Evolutionary conservation across 2,797 vertebrate genomes (phyloP).

Genomic region (Erpetoichthys calabaricus): DNA sequence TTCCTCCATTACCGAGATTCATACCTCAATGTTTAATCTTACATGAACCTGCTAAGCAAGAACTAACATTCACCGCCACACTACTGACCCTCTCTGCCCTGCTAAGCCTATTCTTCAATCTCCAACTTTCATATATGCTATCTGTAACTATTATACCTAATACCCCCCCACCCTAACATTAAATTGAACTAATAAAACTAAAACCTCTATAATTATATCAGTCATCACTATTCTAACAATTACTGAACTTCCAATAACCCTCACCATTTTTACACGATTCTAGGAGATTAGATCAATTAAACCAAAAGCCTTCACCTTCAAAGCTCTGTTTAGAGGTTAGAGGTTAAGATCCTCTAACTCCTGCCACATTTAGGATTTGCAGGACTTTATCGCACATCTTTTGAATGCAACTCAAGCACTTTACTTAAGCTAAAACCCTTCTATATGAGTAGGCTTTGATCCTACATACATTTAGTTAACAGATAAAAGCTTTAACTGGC

Average conservation of each 20-base stretch:
- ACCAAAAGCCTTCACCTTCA: conserved; percentile 39
- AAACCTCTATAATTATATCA: accelerated
- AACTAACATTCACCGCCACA: accelerated
- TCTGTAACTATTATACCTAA: not conserved
- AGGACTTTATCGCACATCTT: conserved; percentile 30
- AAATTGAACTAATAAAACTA: accelerated
- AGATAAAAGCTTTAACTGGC: conserved; percentile 32
- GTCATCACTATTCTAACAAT: accelerated
- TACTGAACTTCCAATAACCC: accelerated
- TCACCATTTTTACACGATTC: accelerated
- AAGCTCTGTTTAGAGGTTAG: conserved; percentile 32
- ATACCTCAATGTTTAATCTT: conserved; percentile 30
- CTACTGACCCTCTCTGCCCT: accelerated
- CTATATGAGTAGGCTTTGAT: conserved; percentile 36
- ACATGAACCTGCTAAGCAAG: conserved; percentile 13
- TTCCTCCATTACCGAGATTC: conserved; percentile 18
- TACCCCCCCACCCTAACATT: accelerated
- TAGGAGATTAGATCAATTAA: conserved; percentile 30
- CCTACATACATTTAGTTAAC: conserved; percentile 39
- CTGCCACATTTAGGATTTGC: conserved; percentile 33
- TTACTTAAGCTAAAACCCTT: conserved; percentile 41
- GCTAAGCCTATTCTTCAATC: conserved; percentile 21
- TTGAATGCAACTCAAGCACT: conserved; percentile 37
- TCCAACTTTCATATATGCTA: conserved; percentile 10
- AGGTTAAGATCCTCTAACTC: conserved; percentile 25